Evolutionary conservation across 2,113 vertebrate species (phyloP), one percentile per base, ranked within the genome.

Genomic region (Chauna torquata): DNA sequence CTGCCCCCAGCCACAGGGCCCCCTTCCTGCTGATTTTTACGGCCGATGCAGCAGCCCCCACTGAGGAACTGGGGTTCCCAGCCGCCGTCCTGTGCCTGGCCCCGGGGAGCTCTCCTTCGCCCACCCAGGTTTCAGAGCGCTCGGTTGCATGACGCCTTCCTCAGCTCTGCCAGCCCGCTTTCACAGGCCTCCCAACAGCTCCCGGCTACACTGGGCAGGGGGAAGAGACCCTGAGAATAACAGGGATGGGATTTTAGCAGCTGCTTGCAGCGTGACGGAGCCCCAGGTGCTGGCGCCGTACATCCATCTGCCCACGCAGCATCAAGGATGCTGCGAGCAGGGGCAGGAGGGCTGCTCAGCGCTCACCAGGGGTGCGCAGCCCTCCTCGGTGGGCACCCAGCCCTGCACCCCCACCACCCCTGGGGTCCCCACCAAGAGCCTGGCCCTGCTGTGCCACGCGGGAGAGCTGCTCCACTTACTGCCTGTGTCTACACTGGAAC

Each of bases 261-360:
- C 15, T 14, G 15, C 28, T 25, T 30, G 28, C 10, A 16, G 52
- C 15, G 15, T 54, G 25, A 54, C 27, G 27, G 25, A 54, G 52
- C 52, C 52, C 27, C 25, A 16, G 16, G 38, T 38, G 17, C 38
- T 11, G 36, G 23, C 36, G 59, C 59, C 27, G 36, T 16, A 36
- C 59, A 17, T 38, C 47, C 36, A 62, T 11, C 59, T 36, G 20
- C 62, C 61, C 12, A 40, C 0, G 0, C 11, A 0, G 28, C 79
- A 0, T 5, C 7, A 0, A 19, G 44, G 76, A 28, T 58, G 79
- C 87, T 59, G 12, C 0, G 14, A 30, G 36, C 69, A 20, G 1
- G 1, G 27, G 57, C 4, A 3, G 3, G 28, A 24, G 18, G 18
- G 32, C 34, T 3, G 62, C 16, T 8, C 1, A 5, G 58, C 62